A percentile compares a stretch with the other conserved stretches of the same genome.
Conservation (phyloP, 1,140 invertebrate genomes). For the Nasonia longicornis region DNA sequence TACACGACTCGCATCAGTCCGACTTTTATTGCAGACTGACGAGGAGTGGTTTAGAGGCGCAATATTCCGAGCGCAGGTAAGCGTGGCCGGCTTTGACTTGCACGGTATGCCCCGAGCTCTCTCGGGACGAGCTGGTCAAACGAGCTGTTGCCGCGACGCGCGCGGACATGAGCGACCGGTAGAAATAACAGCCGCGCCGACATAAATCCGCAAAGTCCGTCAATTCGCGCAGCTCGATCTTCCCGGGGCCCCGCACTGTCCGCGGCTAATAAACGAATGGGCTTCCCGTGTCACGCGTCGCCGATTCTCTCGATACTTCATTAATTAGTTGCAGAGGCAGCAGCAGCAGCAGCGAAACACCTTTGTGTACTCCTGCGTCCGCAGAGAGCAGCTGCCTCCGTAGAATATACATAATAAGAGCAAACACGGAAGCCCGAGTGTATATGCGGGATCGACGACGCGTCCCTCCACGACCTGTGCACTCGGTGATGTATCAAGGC, state of each 20-base stretch:
- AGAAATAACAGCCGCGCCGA: too few species aligned
- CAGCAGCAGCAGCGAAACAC: not conserved
- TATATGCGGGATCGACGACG: not conserved
- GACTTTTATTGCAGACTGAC: too few species aligned
- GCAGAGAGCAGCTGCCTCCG: not conserved
- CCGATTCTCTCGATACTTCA: not conserved
- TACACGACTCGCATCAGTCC: too few species aligned
- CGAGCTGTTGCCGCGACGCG: not conserved
- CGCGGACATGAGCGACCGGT: too few species aligned
- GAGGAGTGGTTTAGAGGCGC: too few species aligned
- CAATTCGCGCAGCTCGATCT: too few species aligned
- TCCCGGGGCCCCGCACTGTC: not conserved
- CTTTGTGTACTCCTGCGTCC: not conserved
- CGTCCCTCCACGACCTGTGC: not conserved
- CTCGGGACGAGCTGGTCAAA: slow-evolving; percentile 4
- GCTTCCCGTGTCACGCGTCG: not conserved
- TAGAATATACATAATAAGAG: not conserved
- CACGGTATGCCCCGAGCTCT: not conserved
- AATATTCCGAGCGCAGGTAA: too few species aligned
- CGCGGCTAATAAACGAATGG: slow-evolving; percentile 8
- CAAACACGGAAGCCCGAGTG: not conserved
- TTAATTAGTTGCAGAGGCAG: not conserved
- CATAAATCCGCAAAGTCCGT: too few species aligned
- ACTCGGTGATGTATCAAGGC: not conserved
- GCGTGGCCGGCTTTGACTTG: too few species aligned